Evolutionary conservation across 1,140 invertebrate genomes (phyloP), one percentile per base, ranked within the genome.

Genomic region (Diorhabda elongata): DNA sequence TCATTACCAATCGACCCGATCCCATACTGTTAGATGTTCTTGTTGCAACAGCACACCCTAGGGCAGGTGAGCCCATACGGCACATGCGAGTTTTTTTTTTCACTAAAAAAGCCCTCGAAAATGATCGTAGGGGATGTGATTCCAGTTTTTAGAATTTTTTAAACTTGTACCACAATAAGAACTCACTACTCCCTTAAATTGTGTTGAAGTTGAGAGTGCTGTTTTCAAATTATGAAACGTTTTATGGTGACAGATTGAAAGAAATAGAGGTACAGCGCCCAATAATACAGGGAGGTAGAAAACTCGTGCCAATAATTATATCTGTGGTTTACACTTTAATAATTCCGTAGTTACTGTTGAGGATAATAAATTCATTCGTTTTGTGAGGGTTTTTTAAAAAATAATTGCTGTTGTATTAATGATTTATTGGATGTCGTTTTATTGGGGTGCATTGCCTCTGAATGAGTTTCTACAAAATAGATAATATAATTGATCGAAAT

Each of bases 41-140:
- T 26, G 26, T 44, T 11, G 61, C 7, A 8, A 11, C 44, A 63
- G 61, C 61, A 63, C 61, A 63, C 61, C 61, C 61, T 42, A 63
- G n/a, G 64, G 64, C 64, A 66, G 64, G 64, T 66, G 64, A 66
- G 64, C 26, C 64, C 26, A 42, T 42, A 56, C 42, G 64, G 64
- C 64, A 66, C 64, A 66, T 66, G 64, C 64, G 41, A 66, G 42
- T 42, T 66, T 66, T 66, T 66, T 66, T 42, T 57, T n/a, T n/a
- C 47, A 52, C 26, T 26, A 26, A 58, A 66, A 66, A 66, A 57
- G 26, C 64, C 47, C 52, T 65, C 63, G 44, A 57, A 26, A 63
- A 42, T 63, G 61, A 63, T 63, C 45, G 45, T 44, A 63, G 61
- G 61, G 63, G 63, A 56, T 57, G 45, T 47, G 26, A 56, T 65